Percentiles rank a stretch among this genome's conserved stretches.
These are phyloP conservation scores for Noturus placidus DNA, from an alignment of 2,113 vertebrate genomes.

Conservation along the genomic window DNA sequence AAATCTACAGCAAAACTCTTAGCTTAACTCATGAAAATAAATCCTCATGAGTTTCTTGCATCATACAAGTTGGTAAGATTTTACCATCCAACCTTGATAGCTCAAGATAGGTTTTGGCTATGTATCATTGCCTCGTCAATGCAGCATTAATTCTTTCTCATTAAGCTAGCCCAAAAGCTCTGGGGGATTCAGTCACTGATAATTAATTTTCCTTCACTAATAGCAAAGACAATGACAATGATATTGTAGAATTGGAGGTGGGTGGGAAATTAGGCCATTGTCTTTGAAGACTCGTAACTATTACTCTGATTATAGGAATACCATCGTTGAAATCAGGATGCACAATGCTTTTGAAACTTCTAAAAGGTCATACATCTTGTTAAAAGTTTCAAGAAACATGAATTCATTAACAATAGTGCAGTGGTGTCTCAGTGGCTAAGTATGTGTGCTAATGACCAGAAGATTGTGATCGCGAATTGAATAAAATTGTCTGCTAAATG, in stretches of 20 bases:
- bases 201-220: constrained; percentile 34
- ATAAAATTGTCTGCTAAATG: not conserved
- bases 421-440: not conserved
- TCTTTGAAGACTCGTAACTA: constrained; percentile 13
- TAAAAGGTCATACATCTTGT: not conserved
- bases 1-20: constrained; percentile 1
- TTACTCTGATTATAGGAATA: constrained; percentile 15
- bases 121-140: constrained; percentile 29
- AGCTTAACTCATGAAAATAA: not conserved
- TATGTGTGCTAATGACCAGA: not conserved
- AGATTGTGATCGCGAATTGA: not conserved
- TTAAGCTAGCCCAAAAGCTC: constrained; percentile 18
- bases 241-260: not conserved
- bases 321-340: not conserved
- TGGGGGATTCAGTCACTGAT: constrained; percentile 20
- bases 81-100: constrained; percentile 6
- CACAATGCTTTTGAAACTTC: not conserved
- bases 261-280: not conserved
- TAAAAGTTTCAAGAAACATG: not conserved
- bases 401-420: not conserved
- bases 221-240: constrained; percentile 16
- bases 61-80: constrained; percentile 8
- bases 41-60: not conserved
- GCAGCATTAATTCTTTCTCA: constrained; percentile 28
- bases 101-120: constrained; percentile 22